A percentile compares a stretch with the other conserved stretches of the same genome.
These are phyloP conservation scores for Drosophila rufa DNA, from an alignment of 1,140 invertebrate genomes.

Conservation along the genomic window DNA sequence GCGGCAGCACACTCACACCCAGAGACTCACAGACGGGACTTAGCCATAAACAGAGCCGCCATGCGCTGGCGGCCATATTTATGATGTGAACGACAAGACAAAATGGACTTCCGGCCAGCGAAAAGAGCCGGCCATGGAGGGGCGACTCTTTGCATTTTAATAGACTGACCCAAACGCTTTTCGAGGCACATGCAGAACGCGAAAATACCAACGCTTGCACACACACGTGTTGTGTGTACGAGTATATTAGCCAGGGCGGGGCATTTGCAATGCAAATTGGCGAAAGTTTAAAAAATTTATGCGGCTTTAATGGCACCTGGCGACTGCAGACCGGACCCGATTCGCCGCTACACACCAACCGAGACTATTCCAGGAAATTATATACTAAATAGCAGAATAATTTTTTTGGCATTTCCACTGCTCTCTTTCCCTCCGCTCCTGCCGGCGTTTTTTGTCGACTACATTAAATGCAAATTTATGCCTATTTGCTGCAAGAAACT, in stretches of 20 bases:
- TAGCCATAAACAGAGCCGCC: slow-evolving; percentile 71
- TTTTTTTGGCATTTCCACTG: slow-evolving; percentile 70
- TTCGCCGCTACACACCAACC: slow-evolving; percentile 18
- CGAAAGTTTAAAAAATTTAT: slow-evolving; percentile 77
- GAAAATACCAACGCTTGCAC: slow-evolving; percentile 52
- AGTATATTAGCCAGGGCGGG: slow-evolving; percentile 10
- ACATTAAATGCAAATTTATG: slow-evolving; percentile 83
- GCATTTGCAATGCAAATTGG: slow-evolving; percentile 79
- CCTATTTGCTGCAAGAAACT: slow-evolving; percentile 72
- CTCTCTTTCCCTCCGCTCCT: slow-evolving; percentile 21
- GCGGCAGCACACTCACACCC: slow-evolving; percentile 51
- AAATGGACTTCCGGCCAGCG: slow-evolving; percentile 74
- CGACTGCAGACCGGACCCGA: slow-evolving; percentile 47
- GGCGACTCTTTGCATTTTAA: slow-evolving; percentile 74
- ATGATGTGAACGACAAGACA: slow-evolving; percentile 83
- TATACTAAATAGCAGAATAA: slow-evolving; percentile 83
- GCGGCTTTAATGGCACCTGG: slow-evolving; percentile 79
- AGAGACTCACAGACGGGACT: slow-evolving; percentile 38
- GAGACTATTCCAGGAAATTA: slow-evolving; percentile 65
- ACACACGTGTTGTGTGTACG: neutral
- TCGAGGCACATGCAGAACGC: slow-evolving; percentile 72
- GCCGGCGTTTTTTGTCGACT: slow-evolving; percentile 58
- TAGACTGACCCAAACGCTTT: slow-evolving; percentile 80
- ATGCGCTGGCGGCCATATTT: slow-evolving; percentile 72
- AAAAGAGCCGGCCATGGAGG: slow-evolving; percentile 4